Conservation (phyloP, 2,113 vertebrate genomes). For the Aldabrachelys gigantea region DNA sequence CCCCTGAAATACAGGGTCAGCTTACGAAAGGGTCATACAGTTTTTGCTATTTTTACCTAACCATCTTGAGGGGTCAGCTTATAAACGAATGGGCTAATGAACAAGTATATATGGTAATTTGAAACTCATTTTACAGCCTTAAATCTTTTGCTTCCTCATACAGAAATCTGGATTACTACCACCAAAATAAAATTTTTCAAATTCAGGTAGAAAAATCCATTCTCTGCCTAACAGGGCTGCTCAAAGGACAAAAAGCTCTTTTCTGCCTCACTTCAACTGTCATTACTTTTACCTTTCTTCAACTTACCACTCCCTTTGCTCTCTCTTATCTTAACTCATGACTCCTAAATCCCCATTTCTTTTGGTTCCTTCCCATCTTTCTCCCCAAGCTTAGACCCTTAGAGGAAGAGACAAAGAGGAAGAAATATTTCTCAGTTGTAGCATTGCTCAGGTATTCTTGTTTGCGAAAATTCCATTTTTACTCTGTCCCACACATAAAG, state of each 20-base stretch:
- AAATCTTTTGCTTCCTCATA: not conserved
- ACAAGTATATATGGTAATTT: not conserved
- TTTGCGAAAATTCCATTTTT: not conserved
- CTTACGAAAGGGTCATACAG: no score
- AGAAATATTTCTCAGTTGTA: not conserved
- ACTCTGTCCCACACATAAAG: not conserved
- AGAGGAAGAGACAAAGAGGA: not conserved
- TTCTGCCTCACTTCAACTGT: not conserved
- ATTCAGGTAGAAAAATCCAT: not conserved
- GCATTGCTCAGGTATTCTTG: not conserved
- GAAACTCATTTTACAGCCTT: not conserved
- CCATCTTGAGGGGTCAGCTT: no score
- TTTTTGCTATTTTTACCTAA: no score
- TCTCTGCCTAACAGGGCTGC: not conserved
- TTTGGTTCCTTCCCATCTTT: not conserved
- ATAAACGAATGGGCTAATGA: no score
- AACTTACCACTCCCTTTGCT: not conserved
- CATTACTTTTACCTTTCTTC: not conserved
- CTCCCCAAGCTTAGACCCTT: not conserved
- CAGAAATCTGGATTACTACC: not conserved
- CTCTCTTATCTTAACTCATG: not conserved
- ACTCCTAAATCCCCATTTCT: not conserved
- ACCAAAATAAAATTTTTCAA: not conserved
- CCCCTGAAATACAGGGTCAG: no score
- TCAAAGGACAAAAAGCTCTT: not conserved